These are phyloP conservation scores for Achatina immaculata DNA, from an alignment of 1,140 invertebrate species.

Conservation along the genomic window DNA sequence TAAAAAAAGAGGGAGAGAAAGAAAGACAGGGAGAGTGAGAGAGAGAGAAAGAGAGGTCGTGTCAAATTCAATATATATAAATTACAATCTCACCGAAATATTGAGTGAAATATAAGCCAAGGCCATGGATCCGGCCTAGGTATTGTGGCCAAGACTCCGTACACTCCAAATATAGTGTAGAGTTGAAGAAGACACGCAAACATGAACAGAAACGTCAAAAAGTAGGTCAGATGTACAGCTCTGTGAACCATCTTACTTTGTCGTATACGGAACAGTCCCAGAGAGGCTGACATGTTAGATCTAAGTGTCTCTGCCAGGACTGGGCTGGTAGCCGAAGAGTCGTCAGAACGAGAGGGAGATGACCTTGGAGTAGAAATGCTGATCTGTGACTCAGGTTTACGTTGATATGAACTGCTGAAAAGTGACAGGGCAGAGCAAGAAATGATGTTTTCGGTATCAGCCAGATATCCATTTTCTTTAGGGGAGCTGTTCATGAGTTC, in stretches of 20 bases:
- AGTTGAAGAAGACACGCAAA: constrained; percentile 44
- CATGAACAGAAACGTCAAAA: constrained; percentile 41
- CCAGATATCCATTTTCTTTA: constrained; percentile 44
- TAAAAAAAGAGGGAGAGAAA: neutral
- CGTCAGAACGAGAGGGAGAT: constrained; percentile 18
- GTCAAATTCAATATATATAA: neutral
- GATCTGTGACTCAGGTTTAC: neutral
- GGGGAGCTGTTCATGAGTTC: neutral
- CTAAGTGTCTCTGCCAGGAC: constrained; percentile 14
- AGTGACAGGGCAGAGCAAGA: constrained; percentile 7
- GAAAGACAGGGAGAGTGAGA: constrained; percentile 9
- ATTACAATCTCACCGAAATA: constrained; percentile 39
- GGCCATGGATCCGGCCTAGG: constrained; percentile 43
- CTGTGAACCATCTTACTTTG: constrained; percentile 43
- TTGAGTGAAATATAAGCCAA: constrained; percentile 42
- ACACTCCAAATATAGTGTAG: constrained; percentile 44
- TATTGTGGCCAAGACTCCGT: constrained; percentile 36
- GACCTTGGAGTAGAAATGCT: constrained; percentile 12
- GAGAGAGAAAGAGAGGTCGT: neutral
- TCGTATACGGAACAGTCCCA: constrained; percentile 43
- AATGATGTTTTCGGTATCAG: constrained; percentile 42
- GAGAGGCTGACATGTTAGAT: constrained; percentile 14
- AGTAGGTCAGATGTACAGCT: constrained; percentile 40
- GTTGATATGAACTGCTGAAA: neutral
- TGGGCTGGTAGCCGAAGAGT: neutral